phyloP scores from a whole-genome alignment of 2,888 invertebrate species.

The Hyalella azteca region DNA sequence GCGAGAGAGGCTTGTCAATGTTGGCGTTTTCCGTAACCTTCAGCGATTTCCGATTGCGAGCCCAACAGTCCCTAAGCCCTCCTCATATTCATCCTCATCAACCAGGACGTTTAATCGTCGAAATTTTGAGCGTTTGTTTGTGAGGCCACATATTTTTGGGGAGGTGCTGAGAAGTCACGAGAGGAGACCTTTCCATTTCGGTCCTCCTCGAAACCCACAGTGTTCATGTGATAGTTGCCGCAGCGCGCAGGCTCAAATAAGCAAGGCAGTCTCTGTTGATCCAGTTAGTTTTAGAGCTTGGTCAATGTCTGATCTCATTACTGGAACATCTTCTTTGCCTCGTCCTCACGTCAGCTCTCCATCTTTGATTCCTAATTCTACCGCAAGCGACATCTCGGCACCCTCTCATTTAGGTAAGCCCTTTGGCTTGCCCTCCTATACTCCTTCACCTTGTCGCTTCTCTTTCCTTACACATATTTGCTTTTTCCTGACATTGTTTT shows the following conservation, averaged over 20 bases:
- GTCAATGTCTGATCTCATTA: constrained; percentile 46
- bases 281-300: constrained; percentile 46
- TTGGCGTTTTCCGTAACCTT: constrained; percentile 45
- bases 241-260: constrained; percentile 11
- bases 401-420: constrained; percentile 54
- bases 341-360: constrained; percentile 19
- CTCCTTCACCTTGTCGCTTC: neutral
- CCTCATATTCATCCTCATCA: neutral
- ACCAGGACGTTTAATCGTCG: neutral
- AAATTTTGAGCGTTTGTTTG: constrained; percentile 45
- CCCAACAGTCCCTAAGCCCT: constrained; percentile 46
- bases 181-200: constrained; percentile 53
- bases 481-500: neutral
- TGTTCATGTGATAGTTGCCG: constrained; percentile 55
- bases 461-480: neutral
- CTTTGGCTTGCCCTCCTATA: constrained; percentile 23
- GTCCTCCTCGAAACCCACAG: constrained; percentile 57
- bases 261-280: neutral
- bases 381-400: constrained; percentile 47
- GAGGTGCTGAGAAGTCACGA: constrained; percentile 46
- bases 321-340: constrained; percentile 43
- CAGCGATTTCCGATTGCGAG: constrained; percentile 47
- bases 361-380: constrained; percentile 37
- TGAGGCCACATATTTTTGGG: constrained; percentile 53
- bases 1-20: constrained; percentile 39